Conservation (phyloP, 2,888 invertebrate genomes). For the Malachius bipustulatus region DNA sequence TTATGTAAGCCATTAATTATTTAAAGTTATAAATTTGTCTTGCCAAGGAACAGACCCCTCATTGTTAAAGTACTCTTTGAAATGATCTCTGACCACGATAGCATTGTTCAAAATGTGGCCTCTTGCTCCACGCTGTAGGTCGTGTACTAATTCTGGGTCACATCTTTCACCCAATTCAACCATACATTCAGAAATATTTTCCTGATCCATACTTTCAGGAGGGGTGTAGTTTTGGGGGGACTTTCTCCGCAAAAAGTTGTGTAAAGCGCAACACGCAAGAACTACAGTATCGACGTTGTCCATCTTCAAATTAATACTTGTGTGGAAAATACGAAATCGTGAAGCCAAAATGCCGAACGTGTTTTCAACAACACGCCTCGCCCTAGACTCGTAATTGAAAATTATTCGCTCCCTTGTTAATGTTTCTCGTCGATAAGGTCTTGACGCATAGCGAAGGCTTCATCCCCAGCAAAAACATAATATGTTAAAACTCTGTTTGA, state of each 20-base stretch:
- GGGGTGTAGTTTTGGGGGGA: conserved; percentile 11
- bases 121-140: conserved; percentile 14
- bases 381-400: conserved; percentile 16
- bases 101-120: conserved; percentile 13
- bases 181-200: conserved; percentile 14
- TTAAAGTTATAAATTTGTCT: conserved; percentile 13
- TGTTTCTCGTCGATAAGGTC: conserved; percentile 12
- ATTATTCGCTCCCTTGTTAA: conserved; percentile 13
- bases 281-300: conserved; percentile 16
- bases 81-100: conserved; percentile 13
- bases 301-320: conserved; percentile 14
- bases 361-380: conserved; percentile 17
- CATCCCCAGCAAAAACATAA: conserved; percentile 17
- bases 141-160: conserved; percentile 13
- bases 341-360: conserved; percentile 16
- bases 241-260: conserved; percentile 17
- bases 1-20: conserved; percentile 12
- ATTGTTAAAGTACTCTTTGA: conserved; percentile 13
- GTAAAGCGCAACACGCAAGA: conserved; percentile 16
- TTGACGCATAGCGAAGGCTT: conserved; percentile 14
- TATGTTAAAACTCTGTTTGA: conserved; percentile 13
- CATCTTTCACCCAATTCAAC: conserved; percentile 13
- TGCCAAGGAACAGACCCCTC: conserved; percentile 13
- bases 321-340: conserved; percentile 14
- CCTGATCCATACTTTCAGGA: conserved; percentile 15